Evolutionary conservation across 2,888 invertebrate species (phyloP).

Genomic region (Proisotoma minuta): DNA sequence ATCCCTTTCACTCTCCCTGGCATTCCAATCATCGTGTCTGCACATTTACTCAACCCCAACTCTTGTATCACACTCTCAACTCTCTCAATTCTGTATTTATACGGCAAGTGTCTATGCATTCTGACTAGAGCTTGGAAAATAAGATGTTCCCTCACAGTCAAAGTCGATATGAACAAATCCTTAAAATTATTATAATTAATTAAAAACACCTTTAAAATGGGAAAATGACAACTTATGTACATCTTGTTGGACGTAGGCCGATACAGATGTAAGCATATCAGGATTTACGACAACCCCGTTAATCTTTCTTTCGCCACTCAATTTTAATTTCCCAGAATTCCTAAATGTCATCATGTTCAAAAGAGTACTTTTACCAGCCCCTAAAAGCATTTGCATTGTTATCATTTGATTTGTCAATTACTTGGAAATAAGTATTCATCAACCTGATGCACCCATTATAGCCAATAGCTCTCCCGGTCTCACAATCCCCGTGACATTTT

Average conservation of each 20-base stretch:
- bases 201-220: no score
- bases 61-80: conserved; percentile 83
- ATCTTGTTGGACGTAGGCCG: conserved; percentile 90
- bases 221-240: no score
- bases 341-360: conserved; percentile 82
- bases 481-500: conserved; percentile 66
- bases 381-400: conserved; percentile 57
- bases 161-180: conserved; percentile 82
- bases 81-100: conserved; percentile 66
- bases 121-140: conserved; percentile 71
- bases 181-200: background rate
- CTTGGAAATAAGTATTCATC: background rate
- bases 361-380: conserved; percentile 91
- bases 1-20: conserved; percentile 84
- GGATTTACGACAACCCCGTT: conserved; percentile 70
- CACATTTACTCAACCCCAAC: conserved; percentile 82
- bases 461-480: conserved; percentile 80
- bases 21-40: conserved; percentile 82
- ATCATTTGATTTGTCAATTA: background rate
- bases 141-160: conserved; percentile 84
- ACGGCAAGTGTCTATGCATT: conserved; percentile 73
- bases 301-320: conserved; percentile 59
- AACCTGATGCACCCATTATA: conserved; percentile 63
- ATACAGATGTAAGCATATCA: conserved; percentile 67
- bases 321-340: conserved; percentile 63